phyloP scores from a whole-genome alignment of 2,888 invertebrate genomes.

The Spodoptera picta region DNA sequence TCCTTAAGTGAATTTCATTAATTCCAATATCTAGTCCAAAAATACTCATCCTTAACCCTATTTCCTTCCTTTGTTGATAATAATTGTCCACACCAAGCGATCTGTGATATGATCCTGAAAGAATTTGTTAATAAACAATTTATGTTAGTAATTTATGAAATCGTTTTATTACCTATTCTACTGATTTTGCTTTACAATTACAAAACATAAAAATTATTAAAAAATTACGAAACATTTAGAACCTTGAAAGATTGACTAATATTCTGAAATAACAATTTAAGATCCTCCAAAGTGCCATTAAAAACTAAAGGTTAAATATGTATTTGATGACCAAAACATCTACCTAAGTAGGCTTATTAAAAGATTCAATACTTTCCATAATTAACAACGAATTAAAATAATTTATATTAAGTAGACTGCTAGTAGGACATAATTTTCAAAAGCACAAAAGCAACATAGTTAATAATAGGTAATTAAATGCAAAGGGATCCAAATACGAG shows the following conservation, averaged over 20 bases:
- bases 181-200: background rate
- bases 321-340: too few species aligned
- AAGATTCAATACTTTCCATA: too few species aligned
- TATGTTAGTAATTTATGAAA: constrained; percentile 67
- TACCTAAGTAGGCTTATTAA: too few species aligned
- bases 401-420: too few species aligned
- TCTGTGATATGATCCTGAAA: constrained; percentile 83
- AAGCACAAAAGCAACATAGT: constrained; percentile 1
- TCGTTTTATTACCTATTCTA: constrained; percentile 41
- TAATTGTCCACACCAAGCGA: constrained; percentile 73
- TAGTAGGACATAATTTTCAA: background rate
- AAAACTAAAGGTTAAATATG: too few species aligned
- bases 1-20: constrained; percentile 53
- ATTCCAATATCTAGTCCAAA: constrained; percentile 74
- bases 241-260: constrained; percentile 19
- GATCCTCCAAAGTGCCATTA: background rate
- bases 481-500: constrained; percentile 6
- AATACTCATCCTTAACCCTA: constrained; percentile 69
- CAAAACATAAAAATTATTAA: background rate
- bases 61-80: constrained; percentile 62
- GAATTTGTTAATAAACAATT: constrained; percentile 74
- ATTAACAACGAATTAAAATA: too few species aligned
- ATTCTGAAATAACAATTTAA: constrained; percentile 16
- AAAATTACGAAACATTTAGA: constrained; percentile 6
- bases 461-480: background rate